Evolutionary conservation across 2,888 invertebrate species (phyloP).

Genomic region (Cacoxenus indagator): DNA sequence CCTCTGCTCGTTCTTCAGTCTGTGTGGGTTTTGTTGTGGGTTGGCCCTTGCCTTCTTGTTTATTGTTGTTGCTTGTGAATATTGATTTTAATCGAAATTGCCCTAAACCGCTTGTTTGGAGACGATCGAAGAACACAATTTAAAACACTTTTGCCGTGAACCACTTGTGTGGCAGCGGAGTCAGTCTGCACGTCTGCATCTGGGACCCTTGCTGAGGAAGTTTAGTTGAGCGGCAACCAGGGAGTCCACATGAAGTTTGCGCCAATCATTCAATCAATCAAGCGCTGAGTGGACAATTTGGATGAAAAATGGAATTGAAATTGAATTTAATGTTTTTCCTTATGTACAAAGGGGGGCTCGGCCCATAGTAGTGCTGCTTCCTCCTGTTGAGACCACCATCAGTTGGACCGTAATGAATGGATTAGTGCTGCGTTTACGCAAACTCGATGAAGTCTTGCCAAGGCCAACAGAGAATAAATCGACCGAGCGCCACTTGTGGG

Average conservation of each 20-base stretch:
- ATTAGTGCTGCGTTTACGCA: slow-evolving; percentile 66
- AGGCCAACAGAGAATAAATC: slow-evolving; percentile 67
- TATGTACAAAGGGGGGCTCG: no score
- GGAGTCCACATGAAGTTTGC: background rate
- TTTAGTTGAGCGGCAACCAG: no score
- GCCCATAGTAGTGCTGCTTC: no score
- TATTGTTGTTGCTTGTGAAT: slow-evolving; percentile 42
- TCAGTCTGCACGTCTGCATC: background rate
- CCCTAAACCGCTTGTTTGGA: slow-evolving; percentile 51
- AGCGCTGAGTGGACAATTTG: background rate
- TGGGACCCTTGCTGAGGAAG: no score
- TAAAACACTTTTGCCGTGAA: slow-evolving; percentile 60
- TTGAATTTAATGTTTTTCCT: background rate
- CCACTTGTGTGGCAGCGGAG: slow-evolving; percentile 26
- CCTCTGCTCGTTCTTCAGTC: slow-evolving; percentile 39
- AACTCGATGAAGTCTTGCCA: slow-evolving; percentile 64
- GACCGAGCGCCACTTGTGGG: slow-evolving; percentile 41
- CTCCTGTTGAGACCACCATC: no score
- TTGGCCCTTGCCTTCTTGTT: background rate
- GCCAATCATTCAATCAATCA: slow-evolving; percentile 6
- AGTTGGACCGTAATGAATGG: slow-evolving; percentile 66
- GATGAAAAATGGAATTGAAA: background rate
- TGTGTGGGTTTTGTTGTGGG: background rate
- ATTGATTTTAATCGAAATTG: slow-evolving; percentile 69
- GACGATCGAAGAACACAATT: slow-evolving; percentile 43